A percentile compares a stretch with the other conserved stretches of the same genome.
These are phyloP conservation scores for Bucorvus abyssinicus DNA, from an alignment of 2,797 vertebrate species.

Conservation along the genomic window DNA sequence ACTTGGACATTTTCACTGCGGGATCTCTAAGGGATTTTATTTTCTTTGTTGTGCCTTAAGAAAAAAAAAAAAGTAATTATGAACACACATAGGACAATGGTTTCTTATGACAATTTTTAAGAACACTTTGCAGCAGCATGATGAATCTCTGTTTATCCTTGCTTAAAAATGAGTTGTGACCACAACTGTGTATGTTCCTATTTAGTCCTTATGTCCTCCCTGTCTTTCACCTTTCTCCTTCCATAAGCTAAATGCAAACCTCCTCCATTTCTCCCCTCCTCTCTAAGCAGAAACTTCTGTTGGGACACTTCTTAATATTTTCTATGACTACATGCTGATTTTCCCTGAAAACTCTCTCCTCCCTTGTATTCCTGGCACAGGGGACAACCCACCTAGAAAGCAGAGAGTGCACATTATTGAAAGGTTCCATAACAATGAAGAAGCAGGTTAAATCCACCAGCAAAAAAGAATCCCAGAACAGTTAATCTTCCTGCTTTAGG, in stretches of 20 bases:
- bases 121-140: not conserved
- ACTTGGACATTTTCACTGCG: slow-evolving; percentile 94
- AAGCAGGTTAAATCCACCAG: not conserved
- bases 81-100: not conserved
- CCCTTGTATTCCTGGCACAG: not conserved
- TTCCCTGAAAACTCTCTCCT: not conserved
- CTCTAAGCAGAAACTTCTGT: not conserved
- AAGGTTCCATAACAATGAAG: not conserved
- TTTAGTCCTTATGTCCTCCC: not conserved
- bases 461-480: not conserved
- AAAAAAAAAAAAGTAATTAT: not conserved
- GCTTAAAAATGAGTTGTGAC: not conserved
- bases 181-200: rapidly evolving
- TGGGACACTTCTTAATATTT: not conserved
- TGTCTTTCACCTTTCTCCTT: not conserved
- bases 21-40: slow-evolving; percentile 93
- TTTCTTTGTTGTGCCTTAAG: slow-evolving; percentile 83
- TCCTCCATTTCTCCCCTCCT: not conserved
- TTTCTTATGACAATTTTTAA: not conserved
- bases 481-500: not conserved
- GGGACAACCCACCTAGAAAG: not conserved
- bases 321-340: not conserved
- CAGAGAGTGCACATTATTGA: not conserved
- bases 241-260: not conserved
- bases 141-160: not conserved